Percentiles rank a stretch among this genome's conserved stretches.
These are phyloP conservation scores for Crocidura indochinensis DNA, from an alignment of 2,797 vertebrate genomes.

Conservation along the genomic window DNA sequence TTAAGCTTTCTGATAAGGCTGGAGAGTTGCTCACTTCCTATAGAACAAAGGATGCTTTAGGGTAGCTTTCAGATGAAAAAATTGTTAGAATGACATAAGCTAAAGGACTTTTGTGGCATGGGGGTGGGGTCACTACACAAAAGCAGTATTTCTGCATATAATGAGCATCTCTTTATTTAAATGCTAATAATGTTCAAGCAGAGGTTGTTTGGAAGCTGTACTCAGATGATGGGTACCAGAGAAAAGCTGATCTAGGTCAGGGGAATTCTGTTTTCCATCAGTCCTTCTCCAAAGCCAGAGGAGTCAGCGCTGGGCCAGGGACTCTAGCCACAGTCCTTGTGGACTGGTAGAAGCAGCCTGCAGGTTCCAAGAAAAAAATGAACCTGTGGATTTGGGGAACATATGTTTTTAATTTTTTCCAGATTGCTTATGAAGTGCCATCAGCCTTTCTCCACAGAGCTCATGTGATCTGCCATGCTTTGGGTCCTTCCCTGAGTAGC, in stretches of 20 bases:
- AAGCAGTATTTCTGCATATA: background rate
- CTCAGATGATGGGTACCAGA: background rate
- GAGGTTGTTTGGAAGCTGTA: constrained; percentile 9
- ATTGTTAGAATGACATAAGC: constrained; percentile 3
- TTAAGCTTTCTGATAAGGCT: background rate
- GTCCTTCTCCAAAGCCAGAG: background rate
- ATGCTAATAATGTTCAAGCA: background rate
- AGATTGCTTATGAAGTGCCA: background rate
- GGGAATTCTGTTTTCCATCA: background rate
- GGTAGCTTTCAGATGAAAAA: constrained; percentile 23
- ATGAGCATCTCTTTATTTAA: constrained; percentile 43
- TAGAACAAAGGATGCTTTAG: background rate
- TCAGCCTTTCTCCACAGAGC: background rate
- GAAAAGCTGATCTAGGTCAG: background rate
- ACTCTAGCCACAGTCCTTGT: background rate
- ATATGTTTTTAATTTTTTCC: background rate
- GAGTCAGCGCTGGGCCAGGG: background rate
- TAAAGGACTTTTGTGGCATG: constrained; percentile 23
- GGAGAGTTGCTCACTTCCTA: background rate
- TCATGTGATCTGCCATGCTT: fast-evolving
- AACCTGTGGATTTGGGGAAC: background rate
- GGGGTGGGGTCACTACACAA: background rate
- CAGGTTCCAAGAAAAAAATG: background rate
- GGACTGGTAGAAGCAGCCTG: background rate
- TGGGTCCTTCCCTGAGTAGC: background rate